These are phyloP conservation scores for Acanthurus lineatus DNA, from an alignment of 2,797 vertebrate genomes.

Conservation along the genomic window DNA sequence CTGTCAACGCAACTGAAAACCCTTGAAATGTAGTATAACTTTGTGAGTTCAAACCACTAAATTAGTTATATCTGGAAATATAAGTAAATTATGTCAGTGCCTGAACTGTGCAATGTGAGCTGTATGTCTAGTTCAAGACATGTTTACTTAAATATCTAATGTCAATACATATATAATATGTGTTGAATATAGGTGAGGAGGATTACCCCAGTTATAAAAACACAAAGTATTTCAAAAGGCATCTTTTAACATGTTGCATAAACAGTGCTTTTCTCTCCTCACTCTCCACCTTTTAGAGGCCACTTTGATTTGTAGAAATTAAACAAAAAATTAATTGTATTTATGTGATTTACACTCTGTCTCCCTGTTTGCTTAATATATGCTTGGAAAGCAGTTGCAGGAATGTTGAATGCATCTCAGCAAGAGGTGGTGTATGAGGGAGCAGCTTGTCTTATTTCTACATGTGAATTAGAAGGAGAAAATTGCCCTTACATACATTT, in stretches of 20 bases:
- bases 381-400: background rate
- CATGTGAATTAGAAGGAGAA: constrained; percentile 61
- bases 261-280: constrained; percentile 3
- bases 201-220: constrained; percentile 16
- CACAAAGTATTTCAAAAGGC: background rate
- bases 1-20: constrained; percentile 11
- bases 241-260: background rate
- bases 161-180: constrained; percentile 7
- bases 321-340: constrained; percentile 3
- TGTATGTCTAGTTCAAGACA: constrained; percentile 6
- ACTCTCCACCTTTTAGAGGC: background rate
- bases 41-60: constrained; percentile 38
- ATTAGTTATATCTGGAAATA: constrained; percentile 31
- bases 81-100: constrained; percentile 24
- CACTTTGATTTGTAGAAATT: background rate
- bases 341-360: background rate
- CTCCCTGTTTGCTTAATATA: background rate
- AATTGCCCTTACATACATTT: constrained; percentile 95
- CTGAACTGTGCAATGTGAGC: constrained; percentile 33
- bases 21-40: constrained; percentile 9
- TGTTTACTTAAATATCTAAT: constrained; percentile 35
- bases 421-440: background rate
- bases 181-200: constrained; percentile 3
- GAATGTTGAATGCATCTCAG: constrained; percentile 5
- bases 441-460: background rate